These are phyloP conservation scores for Serranus cabrilla DNA, from an alignment of 2,797 vertebrate genomes.

Conservation along the genomic window DNA sequence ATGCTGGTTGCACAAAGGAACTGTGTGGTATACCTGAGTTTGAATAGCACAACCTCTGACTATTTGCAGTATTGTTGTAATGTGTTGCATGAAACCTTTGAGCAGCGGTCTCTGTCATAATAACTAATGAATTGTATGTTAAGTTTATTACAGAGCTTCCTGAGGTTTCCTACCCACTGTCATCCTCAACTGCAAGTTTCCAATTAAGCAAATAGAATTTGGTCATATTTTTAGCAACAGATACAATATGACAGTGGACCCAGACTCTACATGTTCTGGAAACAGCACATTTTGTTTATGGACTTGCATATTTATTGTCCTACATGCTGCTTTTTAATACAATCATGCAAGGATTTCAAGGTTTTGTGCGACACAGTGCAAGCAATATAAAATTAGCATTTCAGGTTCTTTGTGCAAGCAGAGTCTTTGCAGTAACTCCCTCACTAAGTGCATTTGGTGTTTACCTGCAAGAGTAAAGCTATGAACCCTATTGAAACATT, in stretches of 20 bases:
- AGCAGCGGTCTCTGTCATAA: constrained; percentile 23
- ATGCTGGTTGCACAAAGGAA: constrained; percentile 85
- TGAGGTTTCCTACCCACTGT: constrained; percentile 13
- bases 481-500: constrained; percentile 92
- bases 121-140: constrained; percentile 1
- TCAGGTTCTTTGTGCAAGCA: constrained; percentile 86
- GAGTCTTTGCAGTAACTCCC: constrained; percentile 73
- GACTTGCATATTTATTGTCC: constrained; percentile 17
- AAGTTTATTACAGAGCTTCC: not conserved
- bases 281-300: constrained; percentile 13
- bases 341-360: constrained; percentile 39
- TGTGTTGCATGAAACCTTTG: constrained; percentile 79
- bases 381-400: constrained; percentile 51
- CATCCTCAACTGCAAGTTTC: constrained; percentile 20
- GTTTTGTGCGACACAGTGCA: constrained; percentile 79
- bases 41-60: constrained; percentile 14
- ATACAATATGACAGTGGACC: not conserved
- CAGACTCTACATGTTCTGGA: not conserved
- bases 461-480: constrained; percentile 89
- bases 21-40: constrained; percentile 39
- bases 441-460: constrained; percentile 85
- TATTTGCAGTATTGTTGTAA: constrained; percentile 62
- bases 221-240: not conserved
- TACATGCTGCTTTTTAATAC: constrained; percentile 27
- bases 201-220: constrained; percentile 1